A percentile compares a stretch with the other conserved stretches of the same genome.
Conservation (phyloP, 2,797 vertebrate species). For the Morelia viridis region DNA sequence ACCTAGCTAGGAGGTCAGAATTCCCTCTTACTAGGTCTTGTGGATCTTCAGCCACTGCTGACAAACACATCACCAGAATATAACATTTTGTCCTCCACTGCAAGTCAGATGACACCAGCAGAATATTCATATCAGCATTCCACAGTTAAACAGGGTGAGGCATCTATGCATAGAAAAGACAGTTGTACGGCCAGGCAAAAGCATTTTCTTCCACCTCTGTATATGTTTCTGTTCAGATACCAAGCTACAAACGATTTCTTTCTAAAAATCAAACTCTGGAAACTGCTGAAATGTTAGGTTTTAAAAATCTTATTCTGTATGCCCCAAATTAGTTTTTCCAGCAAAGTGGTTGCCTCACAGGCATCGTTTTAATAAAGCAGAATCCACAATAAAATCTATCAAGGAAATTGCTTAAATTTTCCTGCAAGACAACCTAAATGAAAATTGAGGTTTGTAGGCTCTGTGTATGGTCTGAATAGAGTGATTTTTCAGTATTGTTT, state of each 20-base stretch:
- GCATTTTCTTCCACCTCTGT: neutral
- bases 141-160: neutral
- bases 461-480: conserved; percentile 49
- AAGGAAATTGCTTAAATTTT: conserved; percentile 39
- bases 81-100: neutral
- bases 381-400: conserved; percentile 35
- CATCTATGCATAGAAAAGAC: neutral
- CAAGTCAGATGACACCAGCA: neutral
- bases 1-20: neutral
- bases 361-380: conserved; percentile 39
- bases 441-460: conserved; percentile 36
- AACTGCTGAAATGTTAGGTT: conserved; percentile 26
- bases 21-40: neutral
- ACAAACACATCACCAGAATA: neutral
- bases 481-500: conserved; percentile 43
- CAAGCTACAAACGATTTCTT: neutral
- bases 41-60: neutral
- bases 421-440: conserved; percentile 42
- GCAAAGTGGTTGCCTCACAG: conserved; percentile 50
- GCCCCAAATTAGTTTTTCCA: conserved; percentile 45
- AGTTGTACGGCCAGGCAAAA: neutral
- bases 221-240: neutral
- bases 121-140: neutral
- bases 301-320: conserved; percentile 10
- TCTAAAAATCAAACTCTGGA: conserved; percentile 31